Conservation (phyloP, 2,888 invertebrate genomes). For the Drosophila kanekoi region DNA sequence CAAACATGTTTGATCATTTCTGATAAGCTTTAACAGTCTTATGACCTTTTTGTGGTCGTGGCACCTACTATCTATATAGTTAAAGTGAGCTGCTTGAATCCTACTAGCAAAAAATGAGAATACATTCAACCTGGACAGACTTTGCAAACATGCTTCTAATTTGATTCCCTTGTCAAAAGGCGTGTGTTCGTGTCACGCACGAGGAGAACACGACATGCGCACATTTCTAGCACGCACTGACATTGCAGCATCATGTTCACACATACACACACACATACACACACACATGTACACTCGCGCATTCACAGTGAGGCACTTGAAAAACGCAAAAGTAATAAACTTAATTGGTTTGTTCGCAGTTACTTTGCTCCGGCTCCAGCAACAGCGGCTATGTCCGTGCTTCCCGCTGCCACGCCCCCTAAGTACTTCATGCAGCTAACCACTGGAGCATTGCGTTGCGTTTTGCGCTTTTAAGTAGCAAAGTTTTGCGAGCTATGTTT, state of each 20-base stretch:
- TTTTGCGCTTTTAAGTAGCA: slow-evolving; percentile 82
- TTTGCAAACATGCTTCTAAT: background rate
- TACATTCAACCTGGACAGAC: too few species aligned
- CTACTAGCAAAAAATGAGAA: too few species aligned
- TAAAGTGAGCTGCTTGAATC: too few species aligned
- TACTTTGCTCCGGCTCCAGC: slow-evolving; percentile 61
- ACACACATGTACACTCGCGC: slow-evolving; percentile 22
- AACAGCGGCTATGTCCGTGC: slow-evolving; percentile 34
- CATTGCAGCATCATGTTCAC: slow-evolving; percentile 26
- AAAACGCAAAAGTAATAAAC: slow-evolving; percentile 83
- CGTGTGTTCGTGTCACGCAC: background rate
- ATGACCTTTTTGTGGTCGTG: too few species aligned
- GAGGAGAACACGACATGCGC: background rate
- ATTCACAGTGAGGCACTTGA: slow-evolving; percentile 69
- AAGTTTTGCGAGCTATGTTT: slow-evolving; percentile 64
- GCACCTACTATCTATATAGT: too few species aligned
- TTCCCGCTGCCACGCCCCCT: background rate
- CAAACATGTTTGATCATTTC: too few species aligned
- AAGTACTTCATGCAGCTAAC: slow-evolving; percentile 11
- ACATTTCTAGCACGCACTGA: slow-evolving; percentile 8
- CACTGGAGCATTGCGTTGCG: slow-evolving; percentile 78
- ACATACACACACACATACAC: slow-evolving; percentile 23
- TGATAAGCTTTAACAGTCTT: too few species aligned
- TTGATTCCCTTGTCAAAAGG: too few species aligned
- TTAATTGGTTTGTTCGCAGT: slow-evolving; percentile 82